Base-by-base conservation (phyloP, 2,113 vertebrate species). In the Collichthys lucidus region DNA sequence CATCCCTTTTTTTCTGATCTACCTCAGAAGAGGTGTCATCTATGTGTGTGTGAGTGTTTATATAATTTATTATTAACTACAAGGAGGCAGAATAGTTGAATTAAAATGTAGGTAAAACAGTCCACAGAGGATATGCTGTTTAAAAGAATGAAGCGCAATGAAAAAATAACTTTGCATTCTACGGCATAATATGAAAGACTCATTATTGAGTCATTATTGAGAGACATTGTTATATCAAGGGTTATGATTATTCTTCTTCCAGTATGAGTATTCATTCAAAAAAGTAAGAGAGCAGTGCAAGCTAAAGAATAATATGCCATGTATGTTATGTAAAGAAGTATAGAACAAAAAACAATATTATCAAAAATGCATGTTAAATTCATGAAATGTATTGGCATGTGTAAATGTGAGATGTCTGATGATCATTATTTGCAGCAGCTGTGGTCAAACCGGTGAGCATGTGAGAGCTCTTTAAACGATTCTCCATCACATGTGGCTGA, bases 41-140 rank as follows among this genome's bases (percentile, higher is more conserved):
- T 12, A 52, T 1, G 2, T 5, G 52, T 52, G 12, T 2, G 31
- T 40, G n/a, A 15, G 12, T 82, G 71, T 67, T 35, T 29, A 11
- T 60, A 59, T 12, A 31, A 67, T 70, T 44, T 40, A 62, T 65
- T 78, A 72, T 66, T 75, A 42, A 70, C 11, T 9, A 42, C 49
- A 24, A 40, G 4, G 19, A 81, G 62, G 82, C 72, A 42, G 61
- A 73, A 77, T 53, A 22, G 42, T 62, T 56, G 2, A 15, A 71
- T 62, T 61, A 20, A 53, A 82, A 77, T 63, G 5, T 29, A 56
- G 40, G 9, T 1, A 31, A 50, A 69, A 20, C 24, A 61, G 24
- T 59, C 55, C 12, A 26, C 5, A 2, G 72, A 50, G 71, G 19
- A 62, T 61, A 2, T 22, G 35, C 24, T 31, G 26, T 42, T 73